These are phyloP conservation scores for Delia radicum DNA, from an alignment of 1,140 invertebrate species.

Conservation along the genomic window DNA sequence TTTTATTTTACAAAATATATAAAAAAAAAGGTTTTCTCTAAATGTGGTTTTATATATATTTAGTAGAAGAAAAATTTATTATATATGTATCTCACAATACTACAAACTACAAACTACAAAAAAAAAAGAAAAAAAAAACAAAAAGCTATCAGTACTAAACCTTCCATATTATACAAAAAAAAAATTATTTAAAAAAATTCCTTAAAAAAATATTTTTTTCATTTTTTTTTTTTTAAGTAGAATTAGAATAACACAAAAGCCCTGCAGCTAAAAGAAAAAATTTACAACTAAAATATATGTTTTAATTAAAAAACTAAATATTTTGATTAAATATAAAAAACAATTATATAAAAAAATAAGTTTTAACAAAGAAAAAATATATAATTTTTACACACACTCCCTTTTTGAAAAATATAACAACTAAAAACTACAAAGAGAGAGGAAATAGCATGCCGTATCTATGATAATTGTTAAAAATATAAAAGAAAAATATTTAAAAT, in stretches of 20 bases:
- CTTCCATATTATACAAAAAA: constrained; percentile 36
- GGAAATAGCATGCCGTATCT: constrained; percentile 21
- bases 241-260: constrained; percentile 22
- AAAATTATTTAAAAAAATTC: constrained; percentile 24
- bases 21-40: constrained; percentile 8
- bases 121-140: constrained; percentile 32
- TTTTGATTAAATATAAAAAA: not conserved
- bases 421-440: not conserved
- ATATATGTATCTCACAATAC: not conserved
- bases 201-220: constrained; percentile 27
- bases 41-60: not conserved
- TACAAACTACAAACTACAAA: not conserved
- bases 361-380: not conserved
- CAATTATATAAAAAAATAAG: not conserved
- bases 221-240: too few relatives aligned
- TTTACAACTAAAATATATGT: too few relatives aligned
- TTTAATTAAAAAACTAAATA: too few relatives aligned
- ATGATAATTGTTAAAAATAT: constrained; percentile 16
- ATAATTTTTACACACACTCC: constrained; percentile 11
- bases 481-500: not conserved
- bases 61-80: not conserved
- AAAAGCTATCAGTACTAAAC: constrained; percentile 52
- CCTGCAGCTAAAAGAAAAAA: constrained; percentile 32
- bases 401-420: not conserved
- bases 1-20: not conserved